These are phyloP conservation scores for Psilanteris sp. DNA, from an alignment of 1,140 invertebrate species.

Conservation along the genomic window DNA sequence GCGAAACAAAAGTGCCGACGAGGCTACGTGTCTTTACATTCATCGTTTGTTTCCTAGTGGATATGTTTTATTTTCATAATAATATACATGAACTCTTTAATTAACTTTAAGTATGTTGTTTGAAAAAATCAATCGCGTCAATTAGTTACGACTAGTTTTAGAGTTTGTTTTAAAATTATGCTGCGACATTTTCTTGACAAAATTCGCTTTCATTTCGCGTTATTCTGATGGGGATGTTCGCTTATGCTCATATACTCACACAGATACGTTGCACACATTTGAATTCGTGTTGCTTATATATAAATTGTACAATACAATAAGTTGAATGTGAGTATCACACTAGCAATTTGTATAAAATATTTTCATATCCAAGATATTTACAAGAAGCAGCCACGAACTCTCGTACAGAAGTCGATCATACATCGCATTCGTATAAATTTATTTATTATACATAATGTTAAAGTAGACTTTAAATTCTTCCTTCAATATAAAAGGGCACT, in stretches of 20 bases:
- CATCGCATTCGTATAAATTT: constrained; percentile 55
- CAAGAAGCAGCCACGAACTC: constrained; percentile 61
- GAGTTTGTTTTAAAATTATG: constrained; percentile 9
- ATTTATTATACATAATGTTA: constrained; percentile 57
- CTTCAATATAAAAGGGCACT: constrained; percentile 77
- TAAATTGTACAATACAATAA: constrained; percentile 59
- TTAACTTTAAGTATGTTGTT: no score
- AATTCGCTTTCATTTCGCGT: constrained; percentile 65
- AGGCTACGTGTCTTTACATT: neutral
- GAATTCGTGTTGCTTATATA: constrained; percentile 47
- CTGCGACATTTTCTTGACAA: constrained; percentile 8
- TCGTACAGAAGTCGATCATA: constrained; percentile 56
- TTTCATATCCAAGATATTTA: constrained; percentile 71
- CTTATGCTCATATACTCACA: constrained; percentile 17
- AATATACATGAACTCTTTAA: no score
- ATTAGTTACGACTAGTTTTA: neutral
- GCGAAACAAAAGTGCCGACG: constrained; percentile 15
- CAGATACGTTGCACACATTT: constrained; percentile 30
- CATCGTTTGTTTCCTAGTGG: constrained; percentile 12
- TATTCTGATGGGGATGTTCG: constrained; percentile 62
- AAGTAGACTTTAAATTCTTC: constrained; percentile 59
- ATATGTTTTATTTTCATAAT: constrained; percentile 29
- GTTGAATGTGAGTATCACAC: constrained; percentile 55
- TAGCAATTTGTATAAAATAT: constrained; percentile 79
- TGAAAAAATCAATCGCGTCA: no score